Evolutionary conservation across 1,140 invertebrate species (phyloP).

Genomic region (Hyles vespertilio): DNA sequence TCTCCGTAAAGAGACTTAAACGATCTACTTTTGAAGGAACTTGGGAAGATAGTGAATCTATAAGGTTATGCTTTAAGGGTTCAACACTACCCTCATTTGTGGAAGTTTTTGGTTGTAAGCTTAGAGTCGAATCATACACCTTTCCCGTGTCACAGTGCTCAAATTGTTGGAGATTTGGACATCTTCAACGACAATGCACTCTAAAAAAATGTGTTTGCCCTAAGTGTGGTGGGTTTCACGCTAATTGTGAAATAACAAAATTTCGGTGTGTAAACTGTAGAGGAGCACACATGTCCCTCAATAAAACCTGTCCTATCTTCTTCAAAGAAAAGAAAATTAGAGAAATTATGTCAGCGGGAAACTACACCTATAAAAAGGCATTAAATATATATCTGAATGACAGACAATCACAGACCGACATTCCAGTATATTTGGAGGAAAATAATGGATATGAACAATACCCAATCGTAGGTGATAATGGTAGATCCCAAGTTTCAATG

Average conservation of each 20-base stretch:
- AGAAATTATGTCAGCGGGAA: slow-evolving; percentile 17
- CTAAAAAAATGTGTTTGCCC: no score
- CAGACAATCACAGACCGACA: background rate
- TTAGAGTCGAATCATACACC: no score
- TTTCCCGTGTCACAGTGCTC: slow-evolving; percentile 21
- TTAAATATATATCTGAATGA: background rate
- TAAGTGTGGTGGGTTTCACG: slow-evolving; percentile 23
- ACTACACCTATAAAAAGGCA: slow-evolving; percentile 17
- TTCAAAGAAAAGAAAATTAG: slow-evolving; percentile 26
- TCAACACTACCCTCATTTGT: no score
- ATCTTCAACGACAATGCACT: no score
- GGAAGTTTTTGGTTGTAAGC: no score
- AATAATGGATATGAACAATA: background rate
- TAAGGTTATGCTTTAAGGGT: no score
- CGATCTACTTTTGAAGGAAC: no score
- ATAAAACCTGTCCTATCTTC: slow-evolving; percentile 23
- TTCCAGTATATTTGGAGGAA: background rate
- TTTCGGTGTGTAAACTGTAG: slow-evolving; percentile 26
- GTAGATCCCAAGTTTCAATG: no score
- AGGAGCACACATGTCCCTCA: slow-evolving; percentile 20
- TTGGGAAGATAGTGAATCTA: no score
- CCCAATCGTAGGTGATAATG: no score
- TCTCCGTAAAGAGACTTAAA: no score
- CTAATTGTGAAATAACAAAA: slow-evolving; percentile 17
- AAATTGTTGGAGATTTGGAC: slow-evolving; percentile 20